phyloP scores from a whole-genome alignment of 2,888 invertebrate species.

The Acholoe squamosa region DNA sequence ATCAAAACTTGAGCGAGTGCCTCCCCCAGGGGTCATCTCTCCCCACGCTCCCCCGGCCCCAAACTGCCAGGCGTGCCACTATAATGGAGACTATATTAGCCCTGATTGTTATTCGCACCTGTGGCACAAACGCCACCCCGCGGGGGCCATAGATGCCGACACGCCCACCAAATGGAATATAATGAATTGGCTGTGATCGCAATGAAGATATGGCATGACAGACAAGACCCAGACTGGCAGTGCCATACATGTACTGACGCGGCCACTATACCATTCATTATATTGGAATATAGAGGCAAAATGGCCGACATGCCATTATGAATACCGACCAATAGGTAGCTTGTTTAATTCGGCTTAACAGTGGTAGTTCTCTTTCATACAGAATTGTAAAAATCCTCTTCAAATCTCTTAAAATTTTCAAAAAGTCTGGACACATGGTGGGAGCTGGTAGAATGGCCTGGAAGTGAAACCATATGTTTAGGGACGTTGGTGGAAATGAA shows the following conservation, averaged over 20 bases:
- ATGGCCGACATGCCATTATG: too few species aligned
- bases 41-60: not conserved
- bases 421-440: too few species aligned
- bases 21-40: too few species aligned
- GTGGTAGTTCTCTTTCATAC: too few species aligned
- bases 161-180: slow-evolving; percentile 44
- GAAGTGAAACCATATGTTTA: too few species aligned
- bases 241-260: not conserved
- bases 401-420: too few species aligned
- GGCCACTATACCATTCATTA: not conserved
- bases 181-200: slow-evolving; percentile 38
- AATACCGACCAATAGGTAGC: too few species aligned
- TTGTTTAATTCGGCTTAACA: too few species aligned
- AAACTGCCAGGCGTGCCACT: not conserved
- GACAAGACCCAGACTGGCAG: not conserved
- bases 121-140: not conserved
- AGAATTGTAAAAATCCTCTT: too few species aligned
- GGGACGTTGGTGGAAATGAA: too few species aligned
- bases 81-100: slow-evolving; percentile 13
- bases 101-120: slow-evolving; percentile 52
- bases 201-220: slow-evolving; percentile 45
- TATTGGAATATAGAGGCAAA: not conserved
- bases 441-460: too few species aligned
- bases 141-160: not conserved
- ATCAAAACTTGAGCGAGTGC: too few species aligned